A percentile compares a stretch with the other conserved stretches of the same genome.
These are phyloP conservation scores for Drosophila nasuta DNA, from an alignment of 1,140 invertebrate genomes.

Conservation along the genomic window DNA sequence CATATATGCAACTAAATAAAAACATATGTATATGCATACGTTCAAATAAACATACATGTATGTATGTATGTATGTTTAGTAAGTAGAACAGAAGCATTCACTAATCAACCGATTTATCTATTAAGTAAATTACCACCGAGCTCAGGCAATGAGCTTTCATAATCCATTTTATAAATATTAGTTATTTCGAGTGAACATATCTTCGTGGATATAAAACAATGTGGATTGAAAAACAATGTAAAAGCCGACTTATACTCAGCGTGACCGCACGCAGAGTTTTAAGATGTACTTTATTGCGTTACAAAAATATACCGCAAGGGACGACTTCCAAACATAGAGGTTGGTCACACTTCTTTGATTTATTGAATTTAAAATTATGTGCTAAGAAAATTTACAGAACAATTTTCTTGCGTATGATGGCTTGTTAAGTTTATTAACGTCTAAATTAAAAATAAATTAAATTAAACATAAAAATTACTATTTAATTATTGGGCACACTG, in stretches of 20 bases:
- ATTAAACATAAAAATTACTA: too few relatives aligned
- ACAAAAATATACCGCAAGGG: neutral
- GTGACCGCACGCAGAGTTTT: neutral
- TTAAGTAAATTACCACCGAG: constrained; percentile 43
- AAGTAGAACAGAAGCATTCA: neutral
- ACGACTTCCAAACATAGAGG: neutral
- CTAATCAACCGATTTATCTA: neutral
- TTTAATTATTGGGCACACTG: too few relatives aligned
- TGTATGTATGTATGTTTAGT: constrained; percentile 3
- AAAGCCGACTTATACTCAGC: constrained; percentile 55
- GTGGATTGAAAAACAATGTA: constrained; percentile 50
- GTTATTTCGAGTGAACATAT: constrained; percentile 37
- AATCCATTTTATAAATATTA: constrained; percentile 46
- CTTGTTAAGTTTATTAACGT: too few relatives aligned
- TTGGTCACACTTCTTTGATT: too few relatives aligned
- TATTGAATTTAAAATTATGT: too few relatives aligned
- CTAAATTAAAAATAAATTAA: too few relatives aligned
- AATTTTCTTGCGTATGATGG: too few relatives aligned
- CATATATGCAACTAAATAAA: constrained; percentile 21
- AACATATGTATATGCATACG: constrained; percentile 24
- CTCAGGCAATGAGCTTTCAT: constrained; percentile 44
- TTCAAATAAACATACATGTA: constrained; percentile 18
- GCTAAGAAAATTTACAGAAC: too few relatives aligned
- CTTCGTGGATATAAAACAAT: constrained; percentile 8
- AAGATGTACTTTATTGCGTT: neutral